phyloP scores from a whole-genome alignment of 2,113 vertebrate species.

The Tragelaphus scriptus region DNA sequence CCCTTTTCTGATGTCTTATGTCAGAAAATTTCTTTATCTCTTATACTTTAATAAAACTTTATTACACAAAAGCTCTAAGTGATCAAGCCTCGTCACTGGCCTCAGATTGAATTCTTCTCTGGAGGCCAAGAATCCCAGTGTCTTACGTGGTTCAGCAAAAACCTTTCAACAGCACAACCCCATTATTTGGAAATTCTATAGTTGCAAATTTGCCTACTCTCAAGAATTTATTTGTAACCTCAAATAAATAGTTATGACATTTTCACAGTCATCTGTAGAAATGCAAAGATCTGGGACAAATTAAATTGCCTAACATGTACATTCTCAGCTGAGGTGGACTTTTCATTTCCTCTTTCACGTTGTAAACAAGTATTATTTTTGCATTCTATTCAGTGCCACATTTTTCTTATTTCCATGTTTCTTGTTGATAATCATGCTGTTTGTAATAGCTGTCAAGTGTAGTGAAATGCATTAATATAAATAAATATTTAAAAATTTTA shows the following conservation, averaged over 20 bases:
- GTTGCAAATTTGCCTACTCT: background rate
- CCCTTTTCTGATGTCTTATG: background rate
- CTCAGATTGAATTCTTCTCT: background rate
- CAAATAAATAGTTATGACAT: background rate
- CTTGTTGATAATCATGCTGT: background rate
- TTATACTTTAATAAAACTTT: background rate
- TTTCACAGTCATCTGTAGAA: background rate
- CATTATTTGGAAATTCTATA: background rate
- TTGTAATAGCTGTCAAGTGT: fast-evolving
- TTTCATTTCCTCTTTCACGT: background rate
- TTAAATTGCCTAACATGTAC: background rate
- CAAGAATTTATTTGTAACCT: background rate
- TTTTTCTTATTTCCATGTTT: background rate
- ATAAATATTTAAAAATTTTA: background rate
- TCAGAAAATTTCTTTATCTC: background rate
- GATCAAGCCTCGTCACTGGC: background rate
- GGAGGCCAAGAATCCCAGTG: fast-evolving
- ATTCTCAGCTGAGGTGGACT: background rate
- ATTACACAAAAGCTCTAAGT: background rate
- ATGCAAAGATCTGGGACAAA: background rate
- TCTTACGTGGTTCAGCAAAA: background rate
- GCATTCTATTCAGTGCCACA: background rate
- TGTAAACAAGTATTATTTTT: background rate
- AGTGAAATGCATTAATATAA: background rate
- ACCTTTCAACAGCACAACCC: background rate